A percentile compares a stretch with the other conserved stretches of the same genome.
These are phyloP conservation scores for Turnix velox DNA, from an alignment of 2,113 vertebrate genomes.

Conservation along the genomic window DNA sequence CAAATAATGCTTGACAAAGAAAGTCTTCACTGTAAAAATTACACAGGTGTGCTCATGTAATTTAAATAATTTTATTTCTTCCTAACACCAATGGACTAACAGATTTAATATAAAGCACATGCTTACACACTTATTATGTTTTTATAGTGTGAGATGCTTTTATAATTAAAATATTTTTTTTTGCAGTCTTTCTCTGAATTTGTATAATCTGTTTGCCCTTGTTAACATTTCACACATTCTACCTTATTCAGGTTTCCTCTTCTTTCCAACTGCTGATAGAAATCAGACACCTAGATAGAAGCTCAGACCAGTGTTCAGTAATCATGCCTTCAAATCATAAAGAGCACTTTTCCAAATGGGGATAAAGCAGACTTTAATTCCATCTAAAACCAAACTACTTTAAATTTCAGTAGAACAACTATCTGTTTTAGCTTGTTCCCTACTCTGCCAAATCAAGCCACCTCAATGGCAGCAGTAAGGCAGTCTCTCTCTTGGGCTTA, in stretches of 20 bases:
- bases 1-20: not conserved
- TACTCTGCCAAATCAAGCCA: not conserved
- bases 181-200: not conserved
- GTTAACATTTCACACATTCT: not conserved
- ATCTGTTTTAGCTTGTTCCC: not conserved
- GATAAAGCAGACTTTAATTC: not conserved
- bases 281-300: not conserved
- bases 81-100: not conserved
- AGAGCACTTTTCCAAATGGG: not conserved
- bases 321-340: not conserved
- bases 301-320: not conserved
- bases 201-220: not conserved
- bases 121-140: not conserved
- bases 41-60: not conserved
- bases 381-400: not conserved
- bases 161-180: not conserved
- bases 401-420: constrained; percentile 3
- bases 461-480: not conserved
- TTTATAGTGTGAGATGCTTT: not conserved
- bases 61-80: not conserved
- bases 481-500: not conserved
- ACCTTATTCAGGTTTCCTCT: not conserved
- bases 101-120: not conserved
- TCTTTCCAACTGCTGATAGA: not conserved
- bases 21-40: not conserved